These are phyloP conservation scores for Sphyrna mokarran DNA, from an alignment of 2,113 vertebrate genomes.

Conservation along the genomic window DNA sequence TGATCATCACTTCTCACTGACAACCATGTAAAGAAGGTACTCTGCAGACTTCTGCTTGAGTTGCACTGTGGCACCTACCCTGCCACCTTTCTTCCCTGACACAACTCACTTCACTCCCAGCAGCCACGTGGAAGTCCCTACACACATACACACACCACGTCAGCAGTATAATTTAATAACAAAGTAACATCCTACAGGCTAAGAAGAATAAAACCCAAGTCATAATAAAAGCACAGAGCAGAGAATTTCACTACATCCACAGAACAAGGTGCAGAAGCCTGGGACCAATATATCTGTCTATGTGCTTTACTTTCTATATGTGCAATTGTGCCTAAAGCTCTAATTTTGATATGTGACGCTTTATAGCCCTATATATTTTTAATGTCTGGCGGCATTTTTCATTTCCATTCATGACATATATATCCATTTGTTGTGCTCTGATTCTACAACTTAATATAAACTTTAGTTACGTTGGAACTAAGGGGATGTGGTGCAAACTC, in stretches of 20 bases:
- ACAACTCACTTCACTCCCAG: not conserved
- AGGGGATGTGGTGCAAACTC: not conserved
- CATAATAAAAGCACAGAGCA: not conserved
- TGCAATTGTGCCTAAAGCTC: not conserved
- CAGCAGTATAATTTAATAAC: not conserved
- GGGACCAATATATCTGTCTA: not conserved
- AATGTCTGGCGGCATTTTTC: not conserved
- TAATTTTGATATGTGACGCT: constrained; percentile 7
- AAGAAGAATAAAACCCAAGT: not conserved
- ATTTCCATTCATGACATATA: constrained; percentile 11
- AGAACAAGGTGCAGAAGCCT: not conserved
- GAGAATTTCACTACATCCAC: not conserved
- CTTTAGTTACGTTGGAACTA: not conserved
- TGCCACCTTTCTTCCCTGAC: not conserved
- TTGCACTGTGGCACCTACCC: not conserved
- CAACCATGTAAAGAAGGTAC: not conserved
- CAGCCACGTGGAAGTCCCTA: not conserved
- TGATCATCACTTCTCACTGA: not conserved
- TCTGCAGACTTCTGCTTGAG: not conserved
- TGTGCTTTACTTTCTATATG: not conserved
- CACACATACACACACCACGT: not conserved
- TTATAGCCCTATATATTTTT: not conserved
- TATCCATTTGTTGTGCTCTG: not conserved
- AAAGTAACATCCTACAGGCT: not conserved
- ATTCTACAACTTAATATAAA: not conserved